phyloP scores from a whole-genome alignment of 1,140 invertebrate species.

The Teleopsis dalmanni region DNA sequence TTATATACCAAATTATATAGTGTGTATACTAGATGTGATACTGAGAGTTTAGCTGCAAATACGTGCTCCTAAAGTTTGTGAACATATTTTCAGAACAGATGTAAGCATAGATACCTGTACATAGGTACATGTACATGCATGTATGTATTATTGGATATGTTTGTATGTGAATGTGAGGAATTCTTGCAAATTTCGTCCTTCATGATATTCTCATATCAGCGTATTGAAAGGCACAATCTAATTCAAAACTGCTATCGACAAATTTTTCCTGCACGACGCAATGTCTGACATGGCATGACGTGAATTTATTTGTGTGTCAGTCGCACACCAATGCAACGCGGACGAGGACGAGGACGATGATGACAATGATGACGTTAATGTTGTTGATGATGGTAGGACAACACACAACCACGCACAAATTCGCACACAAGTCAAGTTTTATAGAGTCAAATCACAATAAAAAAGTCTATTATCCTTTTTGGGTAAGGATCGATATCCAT shows the following conservation, averaged over 20 bases:
- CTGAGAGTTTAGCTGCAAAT: too few relatives aligned
- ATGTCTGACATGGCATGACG: constrained; percentile 7
- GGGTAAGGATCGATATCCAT: constrained; percentile 41
- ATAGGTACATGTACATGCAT: not conserved
- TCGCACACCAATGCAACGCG: constrained; percentile 11
- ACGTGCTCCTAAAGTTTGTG: too few relatives aligned
- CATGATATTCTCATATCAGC: not conserved
- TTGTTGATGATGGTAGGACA: too few relatives aligned
- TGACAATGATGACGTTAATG: constrained; percentile 3
- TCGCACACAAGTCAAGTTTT: constrained; percentile 37
- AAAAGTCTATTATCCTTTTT: constrained; percentile 43
- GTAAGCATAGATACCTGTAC: too few relatives aligned
- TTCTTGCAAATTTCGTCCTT: not conserved
- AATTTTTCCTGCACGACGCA: not conserved
- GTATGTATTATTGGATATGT: not conserved
- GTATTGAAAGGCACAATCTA: not conserved
- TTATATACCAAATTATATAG: too few relatives aligned
- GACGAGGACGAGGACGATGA: not conserved
- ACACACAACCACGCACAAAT: not conserved
- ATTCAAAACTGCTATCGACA: not conserved
- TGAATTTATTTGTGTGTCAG: constrained; percentile 15
- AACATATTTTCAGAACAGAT: too few relatives aligned
- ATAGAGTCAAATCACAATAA: constrained; percentile 45
- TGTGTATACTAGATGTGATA: too few relatives aligned
- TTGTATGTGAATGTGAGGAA: constrained; percentile 7